Evolutionary conservation across 2,797 vertebrate genomes (phyloP).

Genomic region (Cichlasoma orientale): DNA sequence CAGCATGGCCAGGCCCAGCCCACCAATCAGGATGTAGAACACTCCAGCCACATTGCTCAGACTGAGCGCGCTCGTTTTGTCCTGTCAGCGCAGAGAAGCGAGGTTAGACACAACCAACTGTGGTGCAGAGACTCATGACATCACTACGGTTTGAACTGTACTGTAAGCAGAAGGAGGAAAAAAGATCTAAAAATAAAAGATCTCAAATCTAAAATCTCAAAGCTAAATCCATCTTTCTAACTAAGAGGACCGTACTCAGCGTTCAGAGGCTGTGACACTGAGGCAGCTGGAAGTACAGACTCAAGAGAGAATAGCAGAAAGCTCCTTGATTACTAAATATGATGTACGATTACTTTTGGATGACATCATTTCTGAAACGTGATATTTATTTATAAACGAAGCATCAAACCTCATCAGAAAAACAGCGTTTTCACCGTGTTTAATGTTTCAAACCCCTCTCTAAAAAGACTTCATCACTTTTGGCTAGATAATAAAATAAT

Average conservation of each 20-base stretch:
- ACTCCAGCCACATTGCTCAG: slow-evolving; percentile 97
- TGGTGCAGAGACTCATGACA: not conserved
- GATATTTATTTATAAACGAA: not conserved
- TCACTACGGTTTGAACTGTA: not conserved
- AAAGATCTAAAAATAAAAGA: not conserved
- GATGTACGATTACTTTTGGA: too few relatives aligned
- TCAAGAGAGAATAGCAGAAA: not conserved
- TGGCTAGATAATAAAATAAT: not conserved
- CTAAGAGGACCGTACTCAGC: not conserved
- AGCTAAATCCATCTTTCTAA: not conserved
- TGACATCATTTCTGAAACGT: not conserved
- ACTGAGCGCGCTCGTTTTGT: slow-evolving; percentile 97
- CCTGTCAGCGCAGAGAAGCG: slow-evolving; percentile 78
- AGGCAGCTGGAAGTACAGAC: not conserved
- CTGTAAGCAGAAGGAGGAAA: not conserved
- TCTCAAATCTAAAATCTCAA: not conserved
- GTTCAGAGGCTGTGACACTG: slow-evolving; percentile 6
- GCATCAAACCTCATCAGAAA: not conserved
- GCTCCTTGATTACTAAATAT: too few relatives aligned
- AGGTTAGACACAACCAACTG: slow-evolving; percentile 48
- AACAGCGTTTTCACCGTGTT: not conserved
- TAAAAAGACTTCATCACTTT: not conserved
- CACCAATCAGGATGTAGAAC: slow-evolving; percentile 98
- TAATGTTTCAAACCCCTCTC: not conserved
- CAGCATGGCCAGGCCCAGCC: slow-evolving; percentile 98